Evolutionary conservation across 2,888 invertebrate species (phyloP), one percentile per base, ranked within the genome.

Genomic region (Nephrotoma guestfalica): DNA sequence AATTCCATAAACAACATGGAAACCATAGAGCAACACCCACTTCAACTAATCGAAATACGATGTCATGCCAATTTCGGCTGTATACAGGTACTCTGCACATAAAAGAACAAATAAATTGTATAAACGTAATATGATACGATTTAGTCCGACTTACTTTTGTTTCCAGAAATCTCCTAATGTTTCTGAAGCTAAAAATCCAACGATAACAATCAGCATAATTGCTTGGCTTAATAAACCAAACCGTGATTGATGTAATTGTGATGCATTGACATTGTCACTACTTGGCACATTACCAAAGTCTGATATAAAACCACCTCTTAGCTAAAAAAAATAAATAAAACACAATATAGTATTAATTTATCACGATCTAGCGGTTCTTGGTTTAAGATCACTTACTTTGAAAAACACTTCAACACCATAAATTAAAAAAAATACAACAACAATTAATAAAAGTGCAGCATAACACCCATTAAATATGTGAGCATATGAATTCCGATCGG

Each of bases 1-100:
- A 97, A 93, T 98, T 98, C 98, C 98, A 98, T 88, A 98, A 93
- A 86, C 97, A 97, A 91, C 98, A 98, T 45, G 98, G 97, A 92
- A 98, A 98, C 98, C 98, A 98, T 90, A 98, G 92, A 89, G 97
- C 97, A 87, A 97, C 97, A 7, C 97, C 98, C 89, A 98, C 96
- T 93, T 98, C 98, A 86, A 96, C 96, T 86, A 97, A 93, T 6
- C 97, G 95, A 92, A 98, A 98, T 88, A 97, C 95, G 88, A 98
- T 93, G 92, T 97, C 97, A 92, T 98, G 97, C 94, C 96, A 96
- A 92, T 98, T 98, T 89, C 97, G 95, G 41, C 97, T 97, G 89
- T 96, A 94, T 86, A 98, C 94, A 51, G 97, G 97, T 88, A 97
- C 96, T 90, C 96, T 97, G 90, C 87, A 87, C 18, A 86, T 51